Percentiles rank a stretch among this genome's conserved stretches.
phyloP scores from a whole-genome alignment of 2,797 vertebrate genomes.

The Trachurus trachurus region DNA sequence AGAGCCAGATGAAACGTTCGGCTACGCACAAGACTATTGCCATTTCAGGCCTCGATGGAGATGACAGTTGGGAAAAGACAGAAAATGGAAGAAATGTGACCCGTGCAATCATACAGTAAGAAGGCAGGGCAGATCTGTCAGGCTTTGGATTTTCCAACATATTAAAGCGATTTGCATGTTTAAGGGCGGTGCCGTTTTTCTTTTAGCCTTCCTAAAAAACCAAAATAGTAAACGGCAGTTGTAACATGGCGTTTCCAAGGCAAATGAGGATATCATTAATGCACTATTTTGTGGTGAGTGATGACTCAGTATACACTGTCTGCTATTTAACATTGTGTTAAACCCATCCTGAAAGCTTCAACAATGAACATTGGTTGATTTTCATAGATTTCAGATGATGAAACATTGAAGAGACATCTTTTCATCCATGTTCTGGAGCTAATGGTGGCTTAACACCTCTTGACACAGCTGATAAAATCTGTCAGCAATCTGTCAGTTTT shows the following conservation, averaged over 20 bases:
- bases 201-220: constrained; percentile 4
- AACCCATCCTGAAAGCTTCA: neutral
- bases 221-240: neutral
- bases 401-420: neutral
- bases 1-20: constrained; percentile 29
- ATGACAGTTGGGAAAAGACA: constrained; percentile 30
- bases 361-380: neutral
- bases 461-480: neutral
- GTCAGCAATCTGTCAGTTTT: no score
- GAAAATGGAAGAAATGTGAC: constrained; percentile 22
- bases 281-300: neutral
- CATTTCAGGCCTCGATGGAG: constrained; percentile 32
- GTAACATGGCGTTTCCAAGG: neutral
- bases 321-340: neutral
- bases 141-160: constrained; percentile 8
- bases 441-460: neutral
- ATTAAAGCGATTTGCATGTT: constrained; percentile 1
- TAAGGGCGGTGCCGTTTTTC: constrained; percentile 1
- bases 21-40: constrained; percentile 32
- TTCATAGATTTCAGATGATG: neutral
- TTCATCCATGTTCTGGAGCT: neutral
- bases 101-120: neutral
- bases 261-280: neutral
- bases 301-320: no score
- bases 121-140: constrained; percentile 4